phyloP scores from a whole-genome alignment of 2,888 invertebrate genomes.

The Hypsopygia costalis region DNA sequence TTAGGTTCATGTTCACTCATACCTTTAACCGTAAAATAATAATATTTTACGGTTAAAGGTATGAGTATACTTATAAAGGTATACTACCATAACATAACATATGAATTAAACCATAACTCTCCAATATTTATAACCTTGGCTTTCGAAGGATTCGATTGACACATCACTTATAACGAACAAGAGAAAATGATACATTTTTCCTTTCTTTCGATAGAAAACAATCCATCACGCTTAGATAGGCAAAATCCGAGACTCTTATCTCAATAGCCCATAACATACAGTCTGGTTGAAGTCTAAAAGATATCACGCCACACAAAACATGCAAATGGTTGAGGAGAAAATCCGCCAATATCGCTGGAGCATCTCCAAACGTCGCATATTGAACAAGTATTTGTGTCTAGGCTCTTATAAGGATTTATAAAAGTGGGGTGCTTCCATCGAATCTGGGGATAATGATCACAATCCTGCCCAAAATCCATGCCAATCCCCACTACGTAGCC shows the following conservation, averaged over 20 bases:
- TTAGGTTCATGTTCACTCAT: too few species aligned
- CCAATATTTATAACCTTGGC: too few species aligned
- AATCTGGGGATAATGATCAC: slow-evolving; percentile 57
- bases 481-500: slow-evolving; percentile 34
- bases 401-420: slow-evolving; percentile 48
- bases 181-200: too few species aligned
- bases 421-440: slow-evolving; percentile 48
- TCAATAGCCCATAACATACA: slow-evolving; percentile 2
- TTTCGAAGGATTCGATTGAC: too few species aligned
- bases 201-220: background rate
- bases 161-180: too few species aligned
- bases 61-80: too few species aligned
- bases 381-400: slow-evolving; percentile 45
- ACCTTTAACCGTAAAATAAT: too few species aligned
- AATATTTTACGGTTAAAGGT: too few species aligned
- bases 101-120: too few species aligned
- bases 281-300: slow-evolving; percentile 1
- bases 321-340: slow-evolving; percentile 38
- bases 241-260: slow-evolving; percentile 1
- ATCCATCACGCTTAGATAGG: slow-evolving; percentile 1
- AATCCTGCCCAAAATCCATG: slow-evolving; percentile 44
- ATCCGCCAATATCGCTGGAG: slow-evolving; percentile 35
- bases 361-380: slow-evolving; percentile 38
- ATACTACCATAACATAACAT: too few species aligned
- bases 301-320: slow-evolving; percentile 26